Evolutionary conservation across 2,113 vertebrate species (phyloP).

Genomic region (Psittacus erithacus): DNA sequence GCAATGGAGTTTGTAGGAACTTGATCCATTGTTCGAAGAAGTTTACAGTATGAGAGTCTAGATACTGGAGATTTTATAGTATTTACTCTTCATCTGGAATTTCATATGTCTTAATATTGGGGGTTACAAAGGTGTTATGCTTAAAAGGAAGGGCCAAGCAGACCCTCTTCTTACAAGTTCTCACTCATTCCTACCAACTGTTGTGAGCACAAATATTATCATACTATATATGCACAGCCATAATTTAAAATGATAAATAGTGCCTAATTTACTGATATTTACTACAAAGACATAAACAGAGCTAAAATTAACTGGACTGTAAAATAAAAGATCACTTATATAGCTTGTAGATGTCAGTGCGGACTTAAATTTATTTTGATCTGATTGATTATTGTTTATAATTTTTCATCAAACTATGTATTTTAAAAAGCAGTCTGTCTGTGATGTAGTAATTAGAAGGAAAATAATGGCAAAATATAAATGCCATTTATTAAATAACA

Average conservation of each 20-base stretch:
- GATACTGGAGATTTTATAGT: not conserved
- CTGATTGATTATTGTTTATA: not conserved
- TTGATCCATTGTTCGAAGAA: not conserved
- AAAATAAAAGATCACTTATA: not conserved
- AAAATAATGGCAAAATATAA: not conserved
- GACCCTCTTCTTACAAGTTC: not conserved
- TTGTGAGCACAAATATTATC: not conserved
- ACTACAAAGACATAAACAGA: conserved; percentile 10
- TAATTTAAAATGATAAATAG: conserved; percentile 17
- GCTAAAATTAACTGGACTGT: not conserved
- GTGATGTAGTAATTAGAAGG: not conserved
- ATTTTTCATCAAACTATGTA: not conserved
- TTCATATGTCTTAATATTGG: too few species aligned
- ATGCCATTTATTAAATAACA: not conserved
- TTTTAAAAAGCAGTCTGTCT: not conserved
- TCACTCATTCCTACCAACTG: not conserved
- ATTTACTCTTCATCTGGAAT: not conserved
- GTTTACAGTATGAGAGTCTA: not conserved
- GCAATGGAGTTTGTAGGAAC: not conserved
- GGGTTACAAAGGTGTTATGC: not conserved
- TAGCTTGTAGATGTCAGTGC: not conserved
- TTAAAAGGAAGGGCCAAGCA: not conserved
- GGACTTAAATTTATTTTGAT: not conserved
- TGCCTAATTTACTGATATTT: conserved; percentile 14
- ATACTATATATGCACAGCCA: not conserved